Evolutionary conservation across 2,888 invertebrate genomes (phyloP).

Genomic region (Arctia plantaginis): DNA sequence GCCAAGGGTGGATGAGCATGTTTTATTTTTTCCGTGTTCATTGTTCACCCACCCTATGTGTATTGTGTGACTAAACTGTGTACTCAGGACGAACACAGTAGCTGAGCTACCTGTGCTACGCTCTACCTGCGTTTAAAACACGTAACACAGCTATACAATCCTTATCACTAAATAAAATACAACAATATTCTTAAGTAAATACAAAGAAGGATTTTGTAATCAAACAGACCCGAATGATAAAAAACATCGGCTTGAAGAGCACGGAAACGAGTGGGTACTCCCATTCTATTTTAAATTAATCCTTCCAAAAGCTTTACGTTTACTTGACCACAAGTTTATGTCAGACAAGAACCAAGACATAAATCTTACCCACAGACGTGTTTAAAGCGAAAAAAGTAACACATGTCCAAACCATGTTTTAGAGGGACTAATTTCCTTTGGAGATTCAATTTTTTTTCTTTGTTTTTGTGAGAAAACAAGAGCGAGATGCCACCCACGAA

Average conservation of each 20-base stretch:
- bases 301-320: slow-evolving; percentile 65
- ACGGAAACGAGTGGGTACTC: slow-evolving; percentile 41
- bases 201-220: slow-evolving; percentile 67
- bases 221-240: slow-evolving; percentile 71
- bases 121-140: slow-evolving; percentile 64
- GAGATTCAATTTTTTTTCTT: slow-evolving; percentile 73
- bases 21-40: slow-evolving; percentile 30
- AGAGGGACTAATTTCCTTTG: slow-evolving; percentile 85
- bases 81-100: slow-evolving; percentile 81
- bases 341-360: slow-evolving; percentile 74
- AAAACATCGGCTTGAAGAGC: slow-evolving; percentile 52
- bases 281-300: slow-evolving; percentile 66
- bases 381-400: slow-evolving; percentile 86
- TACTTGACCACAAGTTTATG: slow-evolving; percentile 76
- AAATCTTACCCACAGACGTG: slow-evolving; percentile 80
- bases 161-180: slow-evolving; percentile 81
- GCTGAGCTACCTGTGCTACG: slow-evolving; percentile 85
- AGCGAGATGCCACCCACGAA: slow-evolving; percentile 82
- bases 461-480: slow-evolving; percentile 72
- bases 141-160: slow-evolving; percentile 63
- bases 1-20: slow-evolving; percentile 38
- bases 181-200: slow-evolving; percentile 74
- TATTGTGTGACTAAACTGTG: slow-evolving; percentile 73
- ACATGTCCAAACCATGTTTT: slow-evolving; percentile 83
- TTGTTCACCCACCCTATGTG: slow-evolving; percentile 57